Evolutionary conservation across 2,113 vertebrate genomes (phyloP), one percentile per base, ranked within the genome.

Genomic region (Serinus canaria): DNA sequence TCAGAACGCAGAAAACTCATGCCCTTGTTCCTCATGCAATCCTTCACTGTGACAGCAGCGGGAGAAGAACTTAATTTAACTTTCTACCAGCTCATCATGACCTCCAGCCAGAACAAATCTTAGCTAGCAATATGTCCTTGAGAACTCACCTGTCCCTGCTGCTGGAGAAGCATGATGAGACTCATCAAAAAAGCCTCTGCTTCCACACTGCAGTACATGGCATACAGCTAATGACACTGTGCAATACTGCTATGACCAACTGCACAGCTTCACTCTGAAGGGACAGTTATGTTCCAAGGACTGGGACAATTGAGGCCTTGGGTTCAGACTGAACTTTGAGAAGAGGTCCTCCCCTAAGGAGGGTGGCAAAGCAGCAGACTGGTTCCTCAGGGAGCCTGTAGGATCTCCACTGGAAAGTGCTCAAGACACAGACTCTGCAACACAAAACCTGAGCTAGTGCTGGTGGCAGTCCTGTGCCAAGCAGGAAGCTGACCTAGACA

Each of bases 191-290:
- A 64, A 28, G 8, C 7, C 60, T 72, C 66, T 74, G 33, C 37
- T 80, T 44, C 62, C 35, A 30, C 6, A 13, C 23, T 6, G 23
- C 11, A 10, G 37, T 5, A 59, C 39, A 43, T 0, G 11, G 18
- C 22, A 52, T 2, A 10, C 13, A 5, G 10, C 21, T 83, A 70
- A n/a, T 0, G 1, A 44, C 31, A 11, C 1, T 7, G 16, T 22
- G 3, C 15, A 70, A 72, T 3, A 58, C 4, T 24, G 31, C 62
- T n/a, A 37, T 5, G 35, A 44, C 41, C 56, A 72, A 53, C 10
- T 21, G 58, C 37, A 64, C 25, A 79, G n/a, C n/a, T 76, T 33
- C 78, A 39, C 18, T 6, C 43, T 33, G 53, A 50, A 62, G 15
- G 28, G 55, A 88, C 30, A n/a, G 64, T 56, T 41, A 41, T 11